Evolutionary conservation across 2,888 invertebrate genomes (phyloP).

Genomic region (Augiades crinisus): DNA sequence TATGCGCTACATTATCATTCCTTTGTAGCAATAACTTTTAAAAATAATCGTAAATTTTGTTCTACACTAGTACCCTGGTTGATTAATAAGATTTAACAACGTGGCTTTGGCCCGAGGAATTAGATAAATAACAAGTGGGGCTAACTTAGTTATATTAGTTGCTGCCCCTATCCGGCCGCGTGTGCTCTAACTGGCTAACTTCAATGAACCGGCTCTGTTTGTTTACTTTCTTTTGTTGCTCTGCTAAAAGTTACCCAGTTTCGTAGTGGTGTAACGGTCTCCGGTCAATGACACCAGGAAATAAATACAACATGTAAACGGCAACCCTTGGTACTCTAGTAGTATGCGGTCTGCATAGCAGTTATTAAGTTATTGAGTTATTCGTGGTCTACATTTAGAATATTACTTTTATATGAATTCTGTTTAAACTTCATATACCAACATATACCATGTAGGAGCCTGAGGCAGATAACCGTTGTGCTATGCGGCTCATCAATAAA

Average conservation of each 20-base stretch:
- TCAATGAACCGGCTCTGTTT: slow-evolving; percentile 44
- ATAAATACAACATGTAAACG: too few species aligned
- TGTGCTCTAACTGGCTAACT: slow-evolving; percentile 54
- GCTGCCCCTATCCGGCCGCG: slow-evolving; percentile 48
- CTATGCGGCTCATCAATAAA: too few species aligned
- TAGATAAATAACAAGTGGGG: slow-evolving; percentile 48
- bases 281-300: slow-evolving; percentile 7
- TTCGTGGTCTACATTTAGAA: too few species aligned
- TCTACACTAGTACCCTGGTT: too few species aligned
- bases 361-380: too few species aligned
- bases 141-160: slow-evolving; percentile 55
- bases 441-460: too few species aligned
- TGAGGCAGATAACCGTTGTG: too few species aligned
- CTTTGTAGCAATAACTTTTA: not conserved
- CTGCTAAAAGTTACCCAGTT: slow-evolving; percentile 5
- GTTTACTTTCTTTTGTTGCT: slow-evolving; percentile 55
- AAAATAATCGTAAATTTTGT: too few species aligned
- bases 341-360: too few species aligned
- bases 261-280: not conserved
- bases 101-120: slow-evolving; percentile 24
- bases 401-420: too few species aligned
- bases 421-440: too few species aligned
- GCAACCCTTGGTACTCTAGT: too few species aligned
- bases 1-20: not conserved
- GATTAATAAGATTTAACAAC: slow-evolving; percentile 22